Percentiles rank a stretch among this genome's conserved stretches.
Conservation (phyloP, 2,797 vertebrate species). For the Yasuhikotakia modesta region DNA sequence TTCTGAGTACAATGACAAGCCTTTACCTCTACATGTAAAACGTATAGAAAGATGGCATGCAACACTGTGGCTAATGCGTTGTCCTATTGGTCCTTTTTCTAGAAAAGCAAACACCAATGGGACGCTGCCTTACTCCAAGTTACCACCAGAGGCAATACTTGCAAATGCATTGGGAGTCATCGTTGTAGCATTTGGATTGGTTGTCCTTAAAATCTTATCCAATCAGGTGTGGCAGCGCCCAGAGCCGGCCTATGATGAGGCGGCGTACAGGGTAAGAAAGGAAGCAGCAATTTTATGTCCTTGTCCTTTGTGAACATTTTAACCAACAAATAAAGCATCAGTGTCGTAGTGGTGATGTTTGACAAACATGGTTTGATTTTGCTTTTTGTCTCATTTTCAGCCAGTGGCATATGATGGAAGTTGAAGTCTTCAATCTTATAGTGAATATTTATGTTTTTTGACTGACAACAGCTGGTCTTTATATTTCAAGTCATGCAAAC, state of each 20-base stretch:
- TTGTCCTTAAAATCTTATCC: slow-evolving; percentile 84
- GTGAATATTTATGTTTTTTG: not conserved
- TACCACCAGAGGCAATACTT: slow-evolving; percentile 83
- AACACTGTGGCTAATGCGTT: not conserved
- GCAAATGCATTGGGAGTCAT: slow-evolving; percentile 84
- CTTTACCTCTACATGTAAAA: not conserved
- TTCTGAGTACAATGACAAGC: not conserved
- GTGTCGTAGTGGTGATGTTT: not conserved
- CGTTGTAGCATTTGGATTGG: slow-evolving; percentile 81
- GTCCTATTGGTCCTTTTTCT: slow-evolving; percentile 26
- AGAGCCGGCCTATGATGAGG: slow-evolving; percentile 64
- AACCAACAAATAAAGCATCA: not conserved
- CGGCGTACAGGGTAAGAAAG: slow-evolving; percentile 70
- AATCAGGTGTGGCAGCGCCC: slow-evolving; percentile 85
- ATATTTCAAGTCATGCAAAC: not conserved
- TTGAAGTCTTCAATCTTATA: slow-evolving; percentile 52
- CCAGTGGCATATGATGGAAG: slow-evolving; percentile 72
- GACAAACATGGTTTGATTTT: not conserved
- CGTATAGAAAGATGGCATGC: not conserved
- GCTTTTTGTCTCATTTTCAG: slow-evolving; percentile 63
- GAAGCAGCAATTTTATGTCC: not conserved
- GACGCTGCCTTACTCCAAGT: slow-evolving; percentile 69
- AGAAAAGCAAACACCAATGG: slow-evolving; percentile 64
- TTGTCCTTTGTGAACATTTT: not conserved
- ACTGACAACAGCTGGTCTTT: not conserved